Conservation (phyloP, 2,888 invertebrate species). For the Pachliopta kotzebuea region DNA sequence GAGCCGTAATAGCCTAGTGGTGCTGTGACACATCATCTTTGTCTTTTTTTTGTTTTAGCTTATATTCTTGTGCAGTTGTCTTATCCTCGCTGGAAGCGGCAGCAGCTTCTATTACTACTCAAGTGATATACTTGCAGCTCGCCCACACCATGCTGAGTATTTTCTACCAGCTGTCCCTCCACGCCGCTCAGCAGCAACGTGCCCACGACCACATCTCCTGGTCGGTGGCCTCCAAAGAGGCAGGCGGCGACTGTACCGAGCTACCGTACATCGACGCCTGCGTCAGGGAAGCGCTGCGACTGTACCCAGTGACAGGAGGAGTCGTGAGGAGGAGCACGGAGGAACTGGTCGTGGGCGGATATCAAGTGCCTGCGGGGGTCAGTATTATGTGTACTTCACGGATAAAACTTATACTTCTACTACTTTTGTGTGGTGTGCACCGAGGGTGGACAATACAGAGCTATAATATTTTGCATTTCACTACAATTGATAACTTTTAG, state of each 20-base stretch:
- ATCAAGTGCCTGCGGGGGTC: constrained; percentile 66
- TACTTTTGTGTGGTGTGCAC: too few species aligned
- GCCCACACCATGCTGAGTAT: constrained; percentile 66
- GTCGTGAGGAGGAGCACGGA: constrained; percentile 59
- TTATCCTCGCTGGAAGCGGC: too few species aligned
- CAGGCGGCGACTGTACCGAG: constrained; percentile 47
- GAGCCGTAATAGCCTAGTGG: too few species aligned
- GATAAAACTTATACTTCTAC: too few species aligned
- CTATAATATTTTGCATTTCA: too few species aligned
- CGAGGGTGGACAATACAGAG: too few species aligned
- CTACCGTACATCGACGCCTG: constrained; percentile 60
- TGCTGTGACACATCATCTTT: too few species aligned
- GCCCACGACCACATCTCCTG: constrained; percentile 67
- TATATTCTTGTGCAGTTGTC: too few species aligned
- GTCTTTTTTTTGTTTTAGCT: too few species aligned
- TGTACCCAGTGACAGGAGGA: constrained; percentile 68
- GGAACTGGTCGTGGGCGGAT: constrained; percentile 59
- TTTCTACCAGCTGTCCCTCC: constrained; percentile 67
- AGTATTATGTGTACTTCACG: constrained; percentile 35
- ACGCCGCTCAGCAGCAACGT: constrained; percentile 68
- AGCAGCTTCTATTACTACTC: too few species aligned
- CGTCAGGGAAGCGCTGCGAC: constrained; percentile 58
- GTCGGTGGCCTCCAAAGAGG: constrained; percentile 54
- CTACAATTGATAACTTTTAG: too few species aligned
- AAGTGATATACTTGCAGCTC: constrained; percentile 43